phyloP scores from a whole-genome alignment of 2,797 vertebrate genomes.

The Tapirus indicus region DNA sequence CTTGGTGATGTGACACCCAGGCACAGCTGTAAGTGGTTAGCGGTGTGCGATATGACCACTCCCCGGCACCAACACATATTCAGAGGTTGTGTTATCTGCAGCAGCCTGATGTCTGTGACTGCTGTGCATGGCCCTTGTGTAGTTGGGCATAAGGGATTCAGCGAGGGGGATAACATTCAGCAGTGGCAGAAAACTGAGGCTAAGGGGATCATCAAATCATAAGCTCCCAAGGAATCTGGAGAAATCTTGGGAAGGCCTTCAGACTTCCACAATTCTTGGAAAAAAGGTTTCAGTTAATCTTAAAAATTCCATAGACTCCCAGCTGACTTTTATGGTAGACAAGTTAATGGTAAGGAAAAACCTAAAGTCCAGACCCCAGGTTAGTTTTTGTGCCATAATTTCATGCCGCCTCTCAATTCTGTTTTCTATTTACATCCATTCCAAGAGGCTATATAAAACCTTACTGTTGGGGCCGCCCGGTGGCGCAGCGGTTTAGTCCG shows the following conservation, averaged over 20 bases:
- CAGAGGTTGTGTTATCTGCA: not conserved
- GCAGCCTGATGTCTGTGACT: not conserved
- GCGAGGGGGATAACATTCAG: not conserved
- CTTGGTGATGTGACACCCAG: too few relatives aligned
- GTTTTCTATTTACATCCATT: not conserved
- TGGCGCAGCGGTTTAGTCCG: too few relatives aligned
- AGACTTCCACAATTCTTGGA: not conserved
- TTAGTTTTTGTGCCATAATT: not conserved
- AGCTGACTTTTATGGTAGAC: not conserved
- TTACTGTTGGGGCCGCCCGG: too few relatives aligned
- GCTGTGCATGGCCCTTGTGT: not conserved
- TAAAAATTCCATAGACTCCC: not conserved
- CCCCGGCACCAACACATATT: not conserved
- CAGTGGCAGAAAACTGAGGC: not conserved
- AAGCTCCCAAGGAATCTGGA: not conserved
- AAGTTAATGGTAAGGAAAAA: not conserved
- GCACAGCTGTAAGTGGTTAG: not conserved
- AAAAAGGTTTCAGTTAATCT: not conserved
- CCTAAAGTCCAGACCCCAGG: too few relatives aligned
- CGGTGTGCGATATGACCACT: accelerated
- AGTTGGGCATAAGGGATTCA: not conserved
- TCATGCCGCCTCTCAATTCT: not conserved
- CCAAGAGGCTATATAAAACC: not conserved
- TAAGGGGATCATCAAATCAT: not conserved
- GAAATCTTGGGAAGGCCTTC: not conserved